Evolutionary conservation across 2,113 vertebrate genomes (phyloP), one percentile per base, ranked within the genome.

Genomic region (Mormyrus lacerda): DNA sequence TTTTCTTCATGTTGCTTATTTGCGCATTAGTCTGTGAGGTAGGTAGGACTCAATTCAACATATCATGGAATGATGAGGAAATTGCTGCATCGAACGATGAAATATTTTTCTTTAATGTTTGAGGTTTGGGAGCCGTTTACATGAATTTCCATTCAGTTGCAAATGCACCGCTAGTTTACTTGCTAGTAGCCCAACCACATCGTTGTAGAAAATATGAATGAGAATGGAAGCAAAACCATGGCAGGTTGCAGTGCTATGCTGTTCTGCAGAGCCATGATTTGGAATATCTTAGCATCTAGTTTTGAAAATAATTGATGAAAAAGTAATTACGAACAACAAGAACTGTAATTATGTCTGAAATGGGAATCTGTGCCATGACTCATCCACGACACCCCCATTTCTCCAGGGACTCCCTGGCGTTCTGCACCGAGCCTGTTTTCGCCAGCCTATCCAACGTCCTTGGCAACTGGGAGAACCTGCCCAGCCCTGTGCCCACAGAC

Each of bases 371-470:
- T 83, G 35, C 27, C 31, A 7, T 53, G 5, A 7, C 85, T 61
- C 50, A 27, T n/a, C 50, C 73, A 13, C 8, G 21, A 73, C 65
- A 42, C n/a, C 10, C 24, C 50, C 61, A 79, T 2, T 90, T 90
- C n/a, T 15, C 53, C 91, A 99, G 98, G 90, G 98, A 99, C 94
- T 98, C 97, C 92, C 94, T 99, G 94, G 98, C 98, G 2, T 99
- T 99, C 96, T 99, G 98, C 92, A 99, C 98, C 69, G 98, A 99
- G 93, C 98, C 98, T 17, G 97, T 99, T 88, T 99, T 97, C 94
- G 97, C 98, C 89, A 99, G 98, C 94, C 96, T 99, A 94, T 96
- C 98, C 91, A 99, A 99, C 3, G 96, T 99, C 90, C 96, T 99
- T 91, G 98, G 98, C 90, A 97, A 95, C 90, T 98, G 97, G 96